phyloP scores from a whole-genome alignment of 2,888 invertebrate genomes.

The Reticulitermes lucifugus region DNA sequence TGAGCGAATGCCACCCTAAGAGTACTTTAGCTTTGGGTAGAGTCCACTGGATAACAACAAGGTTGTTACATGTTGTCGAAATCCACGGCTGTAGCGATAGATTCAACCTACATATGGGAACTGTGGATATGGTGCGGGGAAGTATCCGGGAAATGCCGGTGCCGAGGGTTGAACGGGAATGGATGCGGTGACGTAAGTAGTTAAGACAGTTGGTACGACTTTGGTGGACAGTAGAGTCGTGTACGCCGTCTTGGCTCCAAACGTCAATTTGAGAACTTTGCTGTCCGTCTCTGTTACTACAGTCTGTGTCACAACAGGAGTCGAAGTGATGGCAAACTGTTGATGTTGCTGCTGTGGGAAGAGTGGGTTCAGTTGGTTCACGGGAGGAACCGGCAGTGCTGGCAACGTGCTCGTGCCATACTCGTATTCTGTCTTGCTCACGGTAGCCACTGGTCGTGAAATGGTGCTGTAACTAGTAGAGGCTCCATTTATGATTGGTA shows the following conservation, averaged over 20 bases:
- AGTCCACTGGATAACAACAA: neutral
- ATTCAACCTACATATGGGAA: constrained; percentile 81
- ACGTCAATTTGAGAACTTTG: constrained; percentile 85
- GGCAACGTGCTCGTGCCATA: constrained; percentile 79
- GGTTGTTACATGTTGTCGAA: too few relatives aligned
- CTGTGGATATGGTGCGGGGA: constrained; percentile 79
- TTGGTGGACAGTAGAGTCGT: constrained; percentile 88
- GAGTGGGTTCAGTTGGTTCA: constrained; percentile 61
- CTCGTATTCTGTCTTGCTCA: constrained; percentile 84
- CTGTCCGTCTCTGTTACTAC: constrained; percentile 83
- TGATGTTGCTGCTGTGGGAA: constrained; percentile 61
- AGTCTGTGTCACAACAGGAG: constrained; percentile 84
- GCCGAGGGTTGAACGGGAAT: constrained; percentile 74
- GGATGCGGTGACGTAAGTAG: constrained; percentile 86
- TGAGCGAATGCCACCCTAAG: neutral
- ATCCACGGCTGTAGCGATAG: neutral
- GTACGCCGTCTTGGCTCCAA: constrained; percentile 90
- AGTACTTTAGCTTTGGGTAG: neutral
- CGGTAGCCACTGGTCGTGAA: constrained; percentile 81
- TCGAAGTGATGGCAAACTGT: constrained; percentile 81
- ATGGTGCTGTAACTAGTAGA: constrained; percentile 83
- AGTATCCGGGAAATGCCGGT: constrained; percentile 80
- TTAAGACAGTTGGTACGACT: constrained; percentile 84
- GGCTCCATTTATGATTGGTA: constrained; percentile 81
- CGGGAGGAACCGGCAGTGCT: constrained; percentile 65